Evolutionary conservation across 2,888 invertebrate species (phyloP), one percentile per base, ranked within the genome.

Genomic region (Xiphydria camelus): DNA sequence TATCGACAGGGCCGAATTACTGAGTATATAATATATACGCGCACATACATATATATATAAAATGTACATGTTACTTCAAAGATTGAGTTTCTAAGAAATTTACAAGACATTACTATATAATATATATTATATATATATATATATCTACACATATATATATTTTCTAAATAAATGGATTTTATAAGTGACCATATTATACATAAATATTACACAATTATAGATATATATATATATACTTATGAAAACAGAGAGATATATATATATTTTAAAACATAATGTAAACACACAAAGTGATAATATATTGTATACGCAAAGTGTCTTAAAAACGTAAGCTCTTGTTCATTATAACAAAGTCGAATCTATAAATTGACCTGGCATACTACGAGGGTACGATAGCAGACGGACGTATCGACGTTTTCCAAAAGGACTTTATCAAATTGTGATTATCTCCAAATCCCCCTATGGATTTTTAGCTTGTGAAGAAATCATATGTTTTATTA

Each of bases 121-220:
- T 35, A 44, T 44, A 49, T 33, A 47, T 20, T n/a, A 38, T 36
- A 49, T 52, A 49, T 32, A 31, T 38, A 47, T 35, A 43, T 26
- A 51, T 48, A 41, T 40, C 36, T 47, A 45, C 31, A 46, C 31
- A 50, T 40, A 53, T 51, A 55, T 56, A 52, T 60, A 57, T 58
- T 55, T 59, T 63, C 53, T 51, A 50, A 62, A 43, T 46, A 47
- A 48, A 52, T 52, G 57, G 57, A 47, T 59, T 64, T 62, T 60
- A 54, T 53, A 61, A 62, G 57, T 62, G 63, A 59, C 54, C 56
- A 62, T 57, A 60, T 56, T 52, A 49, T 53, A 44, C 45, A 50
- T 48, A 42, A 43, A 41, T 47, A 49, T 45, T 35, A 44, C 47
- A 50, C 45, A 48, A 42, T 36, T 47, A 33, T 34, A 36, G 38